A percentile compares a stretch with the other conserved stretches of the same genome.
These are phyloP conservation scores for Nerophis lumbriciformis DNA, from an alignment of 2,113 vertebrate species.

Conservation along the genomic window DNA sequence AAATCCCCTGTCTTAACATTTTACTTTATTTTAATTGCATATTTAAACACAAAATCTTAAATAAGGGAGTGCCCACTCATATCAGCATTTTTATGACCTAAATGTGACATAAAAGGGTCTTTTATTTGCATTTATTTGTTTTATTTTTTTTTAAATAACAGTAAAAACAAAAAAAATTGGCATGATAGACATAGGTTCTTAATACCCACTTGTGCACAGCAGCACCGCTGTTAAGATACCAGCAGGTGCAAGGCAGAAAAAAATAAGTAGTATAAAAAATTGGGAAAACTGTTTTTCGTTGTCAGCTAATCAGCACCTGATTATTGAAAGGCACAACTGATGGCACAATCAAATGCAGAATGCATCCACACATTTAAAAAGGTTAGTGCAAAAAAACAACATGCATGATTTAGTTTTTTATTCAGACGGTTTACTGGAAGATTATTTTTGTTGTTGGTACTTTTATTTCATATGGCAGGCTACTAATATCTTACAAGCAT, in stretches of 20 bases:
- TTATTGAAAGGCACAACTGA: constrained; percentile 4
- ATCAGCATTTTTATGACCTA: no score
- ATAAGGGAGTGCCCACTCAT: no score
- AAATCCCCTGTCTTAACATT: no score
- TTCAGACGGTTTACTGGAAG: not conserved
- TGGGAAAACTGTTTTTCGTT: constrained; percentile 5
- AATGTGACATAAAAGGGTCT: no score
- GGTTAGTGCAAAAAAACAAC: not conserved
- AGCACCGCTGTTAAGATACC: not conserved
- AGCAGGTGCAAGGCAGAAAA: not conserved
- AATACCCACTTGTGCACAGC: not conserved
- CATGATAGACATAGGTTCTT: no score
- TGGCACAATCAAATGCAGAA: constrained; percentile 2
- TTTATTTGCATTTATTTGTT: no score
- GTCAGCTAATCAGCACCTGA: constrained; percentile 6
- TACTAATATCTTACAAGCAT: no score
- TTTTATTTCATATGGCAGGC: not conserved
- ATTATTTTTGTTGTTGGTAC: not conserved
- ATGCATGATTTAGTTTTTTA: not conserved
- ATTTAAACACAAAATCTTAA: no score
- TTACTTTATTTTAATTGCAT: no score
- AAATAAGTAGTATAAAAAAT: not conserved
- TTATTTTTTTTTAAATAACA: no score
- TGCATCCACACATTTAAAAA: not conserved
- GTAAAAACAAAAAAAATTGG: no score